These are phyloP conservation scores for Fabriciana adippe DNA, from an alignment of 2,888 invertebrate genomes.

Conservation along the genomic window DNA sequence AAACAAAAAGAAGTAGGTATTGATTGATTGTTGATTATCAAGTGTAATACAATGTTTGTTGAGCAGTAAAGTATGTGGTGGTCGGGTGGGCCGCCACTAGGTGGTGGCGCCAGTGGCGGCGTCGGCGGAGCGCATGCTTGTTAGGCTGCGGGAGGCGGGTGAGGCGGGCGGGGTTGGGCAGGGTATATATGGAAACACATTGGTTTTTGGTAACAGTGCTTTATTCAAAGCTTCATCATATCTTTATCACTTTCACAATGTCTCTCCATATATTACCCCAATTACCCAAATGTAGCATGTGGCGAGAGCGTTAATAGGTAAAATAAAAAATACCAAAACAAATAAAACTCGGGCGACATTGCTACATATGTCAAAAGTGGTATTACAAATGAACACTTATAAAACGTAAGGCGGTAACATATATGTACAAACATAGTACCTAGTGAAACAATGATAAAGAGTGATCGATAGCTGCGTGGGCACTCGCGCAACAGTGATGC, in stretches of 20 bases:
- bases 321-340: conserved; percentile 68
- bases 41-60: too few species aligned
- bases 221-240: conserved; percentile 85
- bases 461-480: conserved; percentile 63
- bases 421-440: conserved; percentile 79
- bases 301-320: conserved; percentile 74
- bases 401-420: conserved; percentile 80
- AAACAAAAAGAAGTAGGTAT: not conserved
- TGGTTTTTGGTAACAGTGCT: conserved; percentile 86
- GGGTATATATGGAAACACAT: conserved; percentile 85
- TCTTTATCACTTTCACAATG: conserved; percentile 85
- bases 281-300: conserved; percentile 83
- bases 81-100: not conserved
- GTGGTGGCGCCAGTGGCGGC: conserved; percentile 10
- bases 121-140: conserved; percentile 45
- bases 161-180: conserved; percentile 54
- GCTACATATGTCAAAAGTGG: conserved; percentile 84
- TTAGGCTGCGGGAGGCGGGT: not conserved
- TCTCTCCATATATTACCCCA: conserved; percentile 87
- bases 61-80: not conserved
- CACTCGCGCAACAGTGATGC: conserved; percentile 46
- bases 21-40: not conserved
- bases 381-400: conserved; percentile 83
- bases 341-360: conserved; percentile 77
- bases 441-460: conserved; percentile 79